Evolutionary conservation across 1,140 invertebrate species (phyloP).

Genomic region (Drosophila sturtevanti): DNA sequence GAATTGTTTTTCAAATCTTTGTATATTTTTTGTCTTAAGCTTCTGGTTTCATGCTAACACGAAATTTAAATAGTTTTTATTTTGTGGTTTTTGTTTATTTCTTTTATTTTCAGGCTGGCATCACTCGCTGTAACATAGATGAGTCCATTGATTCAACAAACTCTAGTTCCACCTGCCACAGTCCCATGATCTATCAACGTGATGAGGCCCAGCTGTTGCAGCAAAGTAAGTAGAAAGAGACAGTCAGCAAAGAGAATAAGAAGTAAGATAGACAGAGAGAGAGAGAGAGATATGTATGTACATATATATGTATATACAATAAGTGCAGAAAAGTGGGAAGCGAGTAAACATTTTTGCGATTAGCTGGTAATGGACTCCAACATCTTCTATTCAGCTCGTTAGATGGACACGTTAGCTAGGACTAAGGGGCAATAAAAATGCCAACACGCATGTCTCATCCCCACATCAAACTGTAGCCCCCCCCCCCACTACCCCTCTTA

Average conservation of each 20-base stretch:
- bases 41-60: too few relatives aligned
- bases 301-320: too few relatives aligned
- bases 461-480: background rate
- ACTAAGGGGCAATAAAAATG: conserved; percentile 69
- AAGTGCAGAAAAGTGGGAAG: conserved; percentile 11
- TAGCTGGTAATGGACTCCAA: conserved; percentile 33
- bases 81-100: background rate
- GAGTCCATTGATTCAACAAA: conserved; percentile 81
- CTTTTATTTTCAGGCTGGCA: conserved; percentile 64
- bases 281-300: conserved; percentile 33
- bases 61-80: too few relatives aligned
- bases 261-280: conserved; percentile 2
- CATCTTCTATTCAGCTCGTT: conserved; percentile 6
- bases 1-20: too few relatives aligned
- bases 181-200: conserved; percentile 80
- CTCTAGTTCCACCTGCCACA: conserved; percentile 81
- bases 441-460: conserved; percentile 47
- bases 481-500: background rate
- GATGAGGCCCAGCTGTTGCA: conserved; percentile 80
- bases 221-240: conserved; percentile 59
- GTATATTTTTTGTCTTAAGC: too few relatives aligned
- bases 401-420: conserved; percentile 1
- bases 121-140: conserved; percentile 81
- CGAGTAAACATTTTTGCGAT: conserved; percentile 11
- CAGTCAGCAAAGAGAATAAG: background rate